These are phyloP conservation scores for Torymus aiolomorphi DNA, from an alignment of 2,888 invertebrate species.

Conservation along the genomic window DNA sequence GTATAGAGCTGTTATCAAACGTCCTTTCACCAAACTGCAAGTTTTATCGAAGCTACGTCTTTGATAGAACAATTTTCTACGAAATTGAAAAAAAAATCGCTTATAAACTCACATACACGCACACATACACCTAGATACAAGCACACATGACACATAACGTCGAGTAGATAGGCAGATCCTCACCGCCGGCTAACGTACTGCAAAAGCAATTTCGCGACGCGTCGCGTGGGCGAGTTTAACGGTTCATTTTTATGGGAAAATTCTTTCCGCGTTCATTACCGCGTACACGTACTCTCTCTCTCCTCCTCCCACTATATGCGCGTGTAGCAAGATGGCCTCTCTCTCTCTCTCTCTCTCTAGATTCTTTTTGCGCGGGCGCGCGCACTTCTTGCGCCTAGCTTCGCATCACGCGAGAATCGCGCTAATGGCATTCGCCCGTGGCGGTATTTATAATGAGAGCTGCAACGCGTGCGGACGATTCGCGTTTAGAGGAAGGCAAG, in stretches of 20 bases:
- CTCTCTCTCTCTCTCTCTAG: background rate
- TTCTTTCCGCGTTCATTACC: constrained; percentile 51
- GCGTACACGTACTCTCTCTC: background rate
- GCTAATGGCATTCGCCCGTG: constrained; percentile 52
- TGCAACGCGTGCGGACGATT: constrained; percentile 23
- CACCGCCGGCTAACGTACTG: background rate
- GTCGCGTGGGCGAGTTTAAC: constrained; percentile 24
- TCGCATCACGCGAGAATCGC: constrained; percentile 7
- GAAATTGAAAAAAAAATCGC: no score
- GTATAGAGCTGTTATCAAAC: no score
- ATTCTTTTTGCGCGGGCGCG: constrained; percentile 45
- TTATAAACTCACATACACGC: no score
- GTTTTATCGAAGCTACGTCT: no score
- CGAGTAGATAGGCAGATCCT: background rate
- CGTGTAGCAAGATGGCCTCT: constrained; percentile 36
- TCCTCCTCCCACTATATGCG: constrained; percentile 17
- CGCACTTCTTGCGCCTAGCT: constrained; percentile 3
- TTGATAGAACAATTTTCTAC: no score
- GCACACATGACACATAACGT: background rate
- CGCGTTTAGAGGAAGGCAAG: constrained; percentile 19
- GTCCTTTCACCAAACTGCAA: no score
- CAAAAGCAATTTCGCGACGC: background rate
- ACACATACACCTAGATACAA: no score
- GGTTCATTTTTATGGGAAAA: constrained; percentile 47
- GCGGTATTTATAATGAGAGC: constrained; percentile 52